Conservation (phyloP, 2,797 vertebrate species). For the Sternotherus odoratus region DNA sequence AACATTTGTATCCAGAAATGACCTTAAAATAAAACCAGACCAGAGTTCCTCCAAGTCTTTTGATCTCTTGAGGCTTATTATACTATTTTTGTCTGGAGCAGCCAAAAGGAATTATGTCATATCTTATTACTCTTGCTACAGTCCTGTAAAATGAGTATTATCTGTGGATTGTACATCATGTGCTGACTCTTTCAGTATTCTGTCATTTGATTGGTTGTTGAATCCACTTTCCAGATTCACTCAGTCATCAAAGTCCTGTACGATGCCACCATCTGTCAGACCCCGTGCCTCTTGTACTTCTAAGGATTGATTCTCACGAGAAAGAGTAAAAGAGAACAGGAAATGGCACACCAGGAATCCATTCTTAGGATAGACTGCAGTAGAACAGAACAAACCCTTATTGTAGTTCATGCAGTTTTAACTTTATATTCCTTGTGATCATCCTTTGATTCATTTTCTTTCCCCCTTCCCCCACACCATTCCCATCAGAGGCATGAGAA, state of each 20-base stretch:
- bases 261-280: slow-evolving; percentile 54
- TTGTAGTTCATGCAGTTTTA: slow-evolving; percentile 71
- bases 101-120: background rate
- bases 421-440: slow-evolving; percentile 66
- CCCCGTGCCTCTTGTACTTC: background rate
- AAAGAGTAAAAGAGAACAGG: slow-evolving; percentile 80
- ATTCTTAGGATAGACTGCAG: slow-evolving; percentile 76
- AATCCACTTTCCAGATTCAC: slow-evolving; percentile 1
- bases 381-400: slow-evolving; percentile 78
- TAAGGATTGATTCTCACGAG: slow-evolving; percentile 79
- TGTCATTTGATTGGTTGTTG: background rate
- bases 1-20: background rate
- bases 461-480: slow-evolving; percentile 61
- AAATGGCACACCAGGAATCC: slow-evolving; percentile 77
- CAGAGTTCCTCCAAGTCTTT: background rate
- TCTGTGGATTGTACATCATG: background rate
- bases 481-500: slow-evolving; percentile 76
- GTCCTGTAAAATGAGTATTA: background rate
- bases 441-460: slow-evolving; percentile 80
- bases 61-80: background rate
- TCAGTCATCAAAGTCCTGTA: slow-evolving; percentile 37
- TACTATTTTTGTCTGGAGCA: slow-evolving; percentile 9
- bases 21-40: background rate
- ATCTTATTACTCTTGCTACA: background rate
- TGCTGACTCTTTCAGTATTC: background rate